Evolutionary conservation across 1,140 invertebrate species (phyloP), one percentile per base, ranked within the genome.

Genomic region (Agrilus planipennis): DNA sequence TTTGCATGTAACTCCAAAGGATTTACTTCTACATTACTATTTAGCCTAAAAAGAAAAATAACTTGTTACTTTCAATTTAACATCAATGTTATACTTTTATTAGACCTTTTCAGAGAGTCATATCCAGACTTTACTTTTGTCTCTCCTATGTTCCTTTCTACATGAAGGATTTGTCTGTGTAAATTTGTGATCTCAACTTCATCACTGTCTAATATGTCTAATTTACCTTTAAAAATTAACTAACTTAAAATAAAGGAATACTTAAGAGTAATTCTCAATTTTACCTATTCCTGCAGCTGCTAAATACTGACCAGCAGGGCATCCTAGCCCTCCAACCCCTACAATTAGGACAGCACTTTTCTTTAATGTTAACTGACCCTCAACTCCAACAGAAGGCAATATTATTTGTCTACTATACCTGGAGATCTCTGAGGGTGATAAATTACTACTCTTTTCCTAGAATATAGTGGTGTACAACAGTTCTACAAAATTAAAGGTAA

Each of bases 121-220:
- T 73, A 75, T 9, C 81, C 79, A 5, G 89, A 92, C 6, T 76
- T 60, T 1, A 84, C 82, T 69, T 99, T 99, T 9, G 75, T 58
- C 25, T 68, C 52, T 14, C 82, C 80, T 34, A 92, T 58, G 28
- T 75, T 72, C 0, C 48, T 23, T 55, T 89, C 81, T 7, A 70
- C 68, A 61, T 95, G 93, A 28, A 96, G 67, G 15, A 95, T 71
- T 68, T 99, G 95, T 41, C 95, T 71, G 58, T 99, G 95, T 20
- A 99, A 71, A 69, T 99, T 99, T 49, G 78, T 90, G 2, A 87
- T 45, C 53, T 98, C 92, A 7, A 99, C 84, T 12, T 69, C 63
- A 68, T 99, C 95, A 69, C 93, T 90, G 62, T 99, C 95, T 3
- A 98, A 70, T 34, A 99, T 69, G 1, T 94, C 94, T 45, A 98